Conservation (phyloP, 1,140 invertebrate genomes). For the Cotesia vestalis region DNA sequence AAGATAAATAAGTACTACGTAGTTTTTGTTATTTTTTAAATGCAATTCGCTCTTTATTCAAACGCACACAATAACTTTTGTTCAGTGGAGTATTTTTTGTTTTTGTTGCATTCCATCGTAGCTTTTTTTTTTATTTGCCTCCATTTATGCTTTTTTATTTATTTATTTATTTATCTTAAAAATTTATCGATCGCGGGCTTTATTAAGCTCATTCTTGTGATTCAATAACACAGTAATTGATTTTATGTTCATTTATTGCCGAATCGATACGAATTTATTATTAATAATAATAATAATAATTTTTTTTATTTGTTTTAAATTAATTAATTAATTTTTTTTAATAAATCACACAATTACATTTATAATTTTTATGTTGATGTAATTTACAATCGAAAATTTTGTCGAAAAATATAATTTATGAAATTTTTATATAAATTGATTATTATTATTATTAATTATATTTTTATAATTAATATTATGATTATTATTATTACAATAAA, state of each 20-base stretch:
- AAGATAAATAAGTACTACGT: background rate
- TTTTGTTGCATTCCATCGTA: background rate
- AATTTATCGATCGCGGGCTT: background rate
- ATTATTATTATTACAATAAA: background rate
- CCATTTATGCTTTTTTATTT: background rate
- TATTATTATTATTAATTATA: constrained; percentile 1
- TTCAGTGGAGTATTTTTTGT: background rate
- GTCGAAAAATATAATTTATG: constrained; percentile 16
- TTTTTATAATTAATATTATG: no score
- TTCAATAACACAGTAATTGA: background rate
- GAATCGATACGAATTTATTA: background rate
- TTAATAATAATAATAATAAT: background rate
- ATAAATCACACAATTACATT: background rate
- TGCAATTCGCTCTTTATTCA: constrained; percentile 7
- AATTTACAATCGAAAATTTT: constrained; percentile 7
- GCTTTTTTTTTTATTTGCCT: background rate
- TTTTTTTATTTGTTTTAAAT: background rate
- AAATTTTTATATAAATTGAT: constrained; percentile 18
- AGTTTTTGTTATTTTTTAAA: background rate
- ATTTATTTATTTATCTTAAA: background rate
- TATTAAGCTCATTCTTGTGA: background rate
- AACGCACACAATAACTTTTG: constrained; percentile 11
- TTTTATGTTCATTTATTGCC: background rate
- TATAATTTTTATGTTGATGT: background rate
- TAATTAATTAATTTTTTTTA: background rate